Evolutionary conservation across 2,888 invertebrate species (phyloP).

Genomic region (Rotaria sp.): DNA sequence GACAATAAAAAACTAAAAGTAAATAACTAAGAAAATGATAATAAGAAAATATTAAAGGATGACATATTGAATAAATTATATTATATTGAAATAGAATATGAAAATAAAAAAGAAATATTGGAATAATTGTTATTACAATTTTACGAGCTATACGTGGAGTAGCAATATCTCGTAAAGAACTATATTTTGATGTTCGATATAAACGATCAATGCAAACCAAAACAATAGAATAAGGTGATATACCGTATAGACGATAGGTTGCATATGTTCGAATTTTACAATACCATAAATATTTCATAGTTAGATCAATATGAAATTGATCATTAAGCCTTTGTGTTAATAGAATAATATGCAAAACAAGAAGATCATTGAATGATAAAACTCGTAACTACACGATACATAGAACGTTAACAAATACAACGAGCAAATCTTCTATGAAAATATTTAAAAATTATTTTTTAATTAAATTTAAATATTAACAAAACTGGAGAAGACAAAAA

Average conservation of each 20-base stretch:
- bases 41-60: not conserved
- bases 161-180: not conserved
- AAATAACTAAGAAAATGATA: not conserved
- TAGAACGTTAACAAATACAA: too few relatives aligned
- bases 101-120: not conserved
- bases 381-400: not conserved
- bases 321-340: not conserved
- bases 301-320: not conserved
- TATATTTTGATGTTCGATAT: not conserved
- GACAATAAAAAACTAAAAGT: not conserved
- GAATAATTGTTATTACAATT: not conserved
- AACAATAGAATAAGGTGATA: not conserved
- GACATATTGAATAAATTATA: not conserved
- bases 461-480: too few relatives aligned
- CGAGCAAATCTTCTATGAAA: too few relatives aligned
- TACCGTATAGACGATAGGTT: not conserved
- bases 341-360: not conserved
- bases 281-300: not conserved
- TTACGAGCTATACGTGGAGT: not conserved
- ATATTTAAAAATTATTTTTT: too few relatives aligned
- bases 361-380: not conserved
- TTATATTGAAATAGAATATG: not conserved
- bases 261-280: slow-evolving; percentile 12
- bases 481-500: too few relatives aligned
- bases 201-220: not conserved